phyloP scores from a whole-genome alignment of 2,888 invertebrate species.

The Eristalis tenax region DNA sequence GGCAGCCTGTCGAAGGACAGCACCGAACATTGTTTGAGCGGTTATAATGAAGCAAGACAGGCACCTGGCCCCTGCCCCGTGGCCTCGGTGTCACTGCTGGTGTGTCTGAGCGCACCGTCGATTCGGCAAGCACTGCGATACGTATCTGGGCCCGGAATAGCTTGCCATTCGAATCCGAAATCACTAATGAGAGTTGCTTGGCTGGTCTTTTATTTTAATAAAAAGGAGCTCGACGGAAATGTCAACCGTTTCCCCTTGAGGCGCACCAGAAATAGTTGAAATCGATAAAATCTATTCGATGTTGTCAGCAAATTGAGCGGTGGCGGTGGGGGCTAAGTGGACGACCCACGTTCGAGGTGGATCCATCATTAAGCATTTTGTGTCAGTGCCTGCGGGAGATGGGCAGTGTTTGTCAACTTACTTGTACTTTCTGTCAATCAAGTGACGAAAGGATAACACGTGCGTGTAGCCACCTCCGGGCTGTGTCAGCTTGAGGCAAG shows the following conservation, averaged over 20 bases:
- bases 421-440: slow-evolving; percentile 33
- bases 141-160: not conserved
- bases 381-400: not conserved
- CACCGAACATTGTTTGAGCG: slow-evolving; percentile 30
- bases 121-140: not conserved
- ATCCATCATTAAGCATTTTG: slow-evolving; percentile 15
- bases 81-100: not conserved
- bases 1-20: not conserved
- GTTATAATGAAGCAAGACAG: slow-evolving; percentile 45
- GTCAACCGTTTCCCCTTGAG: slow-evolving; percentile 1
- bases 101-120: too few species aligned
- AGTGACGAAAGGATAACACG: slow-evolving; percentile 14
- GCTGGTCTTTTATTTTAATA: not conserved
- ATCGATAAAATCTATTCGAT: slow-evolving; percentile 8
- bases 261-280: slow-evolving; percentile 2
- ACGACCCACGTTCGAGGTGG: not conserved
- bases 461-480: not conserved
- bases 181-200: not conserved
- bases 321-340: not conserved
- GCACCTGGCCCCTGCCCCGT: not conserved
- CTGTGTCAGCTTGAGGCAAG: not conserved
- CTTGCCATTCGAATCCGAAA: not conserved
- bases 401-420: slow-evolving; percentile 16
- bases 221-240: not conserved
- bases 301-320: too few species aligned